Percentiles rank a stretch among this genome's conserved stretches.
phyloP scores from a whole-genome alignment of 2,113 vertebrate species.

The Rissa tridactyla region DNA sequence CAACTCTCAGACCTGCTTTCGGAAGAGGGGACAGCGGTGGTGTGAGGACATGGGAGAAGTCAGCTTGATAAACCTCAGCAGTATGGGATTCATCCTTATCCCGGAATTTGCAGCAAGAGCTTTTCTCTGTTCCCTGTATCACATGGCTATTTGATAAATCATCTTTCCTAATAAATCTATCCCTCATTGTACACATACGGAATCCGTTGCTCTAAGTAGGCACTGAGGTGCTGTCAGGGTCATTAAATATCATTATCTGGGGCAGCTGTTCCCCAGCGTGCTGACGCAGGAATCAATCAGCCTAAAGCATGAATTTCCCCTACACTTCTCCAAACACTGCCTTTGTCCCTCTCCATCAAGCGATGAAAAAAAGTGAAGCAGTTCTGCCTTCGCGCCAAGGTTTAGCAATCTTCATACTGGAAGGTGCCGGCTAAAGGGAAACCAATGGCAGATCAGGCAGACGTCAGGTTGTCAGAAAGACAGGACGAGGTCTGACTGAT shows the following conservation, averaged over 20 bases:
- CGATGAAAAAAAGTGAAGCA: neutral
- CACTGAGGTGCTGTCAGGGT: slow-evolving; percentile 22
- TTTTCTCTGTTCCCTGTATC: neutral
- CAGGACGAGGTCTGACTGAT: slow-evolving; percentile 65
- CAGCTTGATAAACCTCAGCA: neutral
- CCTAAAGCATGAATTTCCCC: neutral
- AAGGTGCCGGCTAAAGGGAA: slow-evolving; percentile 62
- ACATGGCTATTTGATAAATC: neutral
- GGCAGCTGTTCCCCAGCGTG: slow-evolving; percentile 8
- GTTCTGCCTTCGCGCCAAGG: neutral
- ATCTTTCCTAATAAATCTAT: slow-evolving; percentile 4
- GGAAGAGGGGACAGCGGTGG: neutral
- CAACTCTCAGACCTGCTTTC: neutral
- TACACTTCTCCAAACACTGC: neutral
- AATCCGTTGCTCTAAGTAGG: slow-evolving; percentile 6
- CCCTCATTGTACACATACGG: slow-evolving; percentile 13
- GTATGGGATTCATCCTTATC: neutral
- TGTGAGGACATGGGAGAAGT: neutral
- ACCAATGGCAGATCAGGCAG: slow-evolving; percentile 55
- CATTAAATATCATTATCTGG: slow-evolving; percentile 70
- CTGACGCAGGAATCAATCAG: slow-evolving; percentile 41
- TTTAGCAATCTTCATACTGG: slow-evolving; percentile 26
- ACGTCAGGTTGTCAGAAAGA: slow-evolving; percentile 65
- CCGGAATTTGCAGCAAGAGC: neutral
- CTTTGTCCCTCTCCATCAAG: slow-evolving; percentile 22